These are phyloP conservation scores for Neolamprologus tretocephalus DNA, from an alignment of 2,113 vertebrate species.

Conservation along the genomic window DNA sequence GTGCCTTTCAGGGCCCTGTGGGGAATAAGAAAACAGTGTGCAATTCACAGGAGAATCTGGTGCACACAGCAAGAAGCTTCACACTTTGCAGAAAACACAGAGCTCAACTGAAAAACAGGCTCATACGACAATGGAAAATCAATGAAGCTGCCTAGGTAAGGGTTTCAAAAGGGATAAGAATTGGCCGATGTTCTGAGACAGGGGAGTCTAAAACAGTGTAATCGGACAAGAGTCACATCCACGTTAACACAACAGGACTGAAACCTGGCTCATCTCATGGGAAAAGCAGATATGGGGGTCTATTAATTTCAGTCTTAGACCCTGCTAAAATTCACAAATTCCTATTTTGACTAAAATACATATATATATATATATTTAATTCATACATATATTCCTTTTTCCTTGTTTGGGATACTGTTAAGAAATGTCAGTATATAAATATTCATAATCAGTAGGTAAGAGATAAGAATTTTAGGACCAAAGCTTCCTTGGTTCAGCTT, in stretches of 20 bases:
- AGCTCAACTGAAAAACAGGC: constrained; percentile 15
- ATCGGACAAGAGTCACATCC: background rate
- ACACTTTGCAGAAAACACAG: constrained; percentile 34
- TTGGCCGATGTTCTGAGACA: constrained; percentile 10
- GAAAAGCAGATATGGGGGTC: background rate
- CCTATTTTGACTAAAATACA: background rate
- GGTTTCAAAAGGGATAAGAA: constrained; percentile 6
- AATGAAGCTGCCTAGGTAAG: constrained; percentile 17
- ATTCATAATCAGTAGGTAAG: background rate
- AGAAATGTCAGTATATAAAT: background rate
- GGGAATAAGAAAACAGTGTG: constrained; percentile 40
- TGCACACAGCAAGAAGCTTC: constrained; percentile 42
- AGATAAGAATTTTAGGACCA: background rate
- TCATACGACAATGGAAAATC: constrained; percentile 48
- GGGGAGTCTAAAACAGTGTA: background rate
- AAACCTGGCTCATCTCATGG: background rate
- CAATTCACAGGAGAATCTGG: constrained; percentile 40
- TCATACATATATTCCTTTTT: background rate
- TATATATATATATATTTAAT: background rate
- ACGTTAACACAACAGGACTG: background rate
- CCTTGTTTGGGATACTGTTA: background rate
- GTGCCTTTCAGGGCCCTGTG: constrained; percentile 1
- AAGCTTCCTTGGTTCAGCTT: background rate
- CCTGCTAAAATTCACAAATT: background rate
- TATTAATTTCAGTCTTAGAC: background rate